A percentile compares a stretch with the other conserved stretches of the same genome.
Conservation (phyloP, 2,113 vertebrate genomes). For the human region DNA sequence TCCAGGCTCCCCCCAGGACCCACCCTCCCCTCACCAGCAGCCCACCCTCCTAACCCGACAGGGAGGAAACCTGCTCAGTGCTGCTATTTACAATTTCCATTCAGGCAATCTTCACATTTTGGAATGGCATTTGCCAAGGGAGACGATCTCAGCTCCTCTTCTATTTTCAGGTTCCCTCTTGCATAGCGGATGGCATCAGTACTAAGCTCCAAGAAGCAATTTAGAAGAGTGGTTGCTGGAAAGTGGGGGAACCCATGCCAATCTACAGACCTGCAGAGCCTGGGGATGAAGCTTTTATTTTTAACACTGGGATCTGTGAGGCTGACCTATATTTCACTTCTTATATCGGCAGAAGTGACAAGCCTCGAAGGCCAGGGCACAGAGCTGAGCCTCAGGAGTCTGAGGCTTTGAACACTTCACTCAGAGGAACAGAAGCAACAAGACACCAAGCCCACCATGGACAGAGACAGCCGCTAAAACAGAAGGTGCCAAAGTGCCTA, state of each 20-base stretch:
- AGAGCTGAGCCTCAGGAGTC: background rate
- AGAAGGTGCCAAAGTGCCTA: background rate
- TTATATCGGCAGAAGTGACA: background rate
- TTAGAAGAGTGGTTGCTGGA: background rate
- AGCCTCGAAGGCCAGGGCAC: background rate
- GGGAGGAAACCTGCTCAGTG: background rate
- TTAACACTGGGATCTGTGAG: slow-evolving; percentile 8
- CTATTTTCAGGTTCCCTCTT: background rate
- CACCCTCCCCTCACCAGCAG: background rate
- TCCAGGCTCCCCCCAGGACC: background rate
- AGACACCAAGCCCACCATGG: background rate
- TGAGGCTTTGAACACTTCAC: background rate
- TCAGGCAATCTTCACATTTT: background rate
- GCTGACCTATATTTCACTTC: slow-evolving; percentile 43
- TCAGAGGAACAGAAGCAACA: background rate
- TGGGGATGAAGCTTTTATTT: slow-evolving; percentile 9
- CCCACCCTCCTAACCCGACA: background rate
- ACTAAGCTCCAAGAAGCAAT: background rate
- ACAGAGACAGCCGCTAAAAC: background rate
- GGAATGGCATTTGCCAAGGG: background rate
- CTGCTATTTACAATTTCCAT: too few relatives aligned
- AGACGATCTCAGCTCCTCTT: background rate
- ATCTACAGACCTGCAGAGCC: background rate
- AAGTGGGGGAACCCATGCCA: background rate
- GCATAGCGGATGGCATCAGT: rapidly evolving